phyloP scores from a whole-genome alignment of 2,797 vertebrate genomes.

The Linurgus olivaceus region DNA sequence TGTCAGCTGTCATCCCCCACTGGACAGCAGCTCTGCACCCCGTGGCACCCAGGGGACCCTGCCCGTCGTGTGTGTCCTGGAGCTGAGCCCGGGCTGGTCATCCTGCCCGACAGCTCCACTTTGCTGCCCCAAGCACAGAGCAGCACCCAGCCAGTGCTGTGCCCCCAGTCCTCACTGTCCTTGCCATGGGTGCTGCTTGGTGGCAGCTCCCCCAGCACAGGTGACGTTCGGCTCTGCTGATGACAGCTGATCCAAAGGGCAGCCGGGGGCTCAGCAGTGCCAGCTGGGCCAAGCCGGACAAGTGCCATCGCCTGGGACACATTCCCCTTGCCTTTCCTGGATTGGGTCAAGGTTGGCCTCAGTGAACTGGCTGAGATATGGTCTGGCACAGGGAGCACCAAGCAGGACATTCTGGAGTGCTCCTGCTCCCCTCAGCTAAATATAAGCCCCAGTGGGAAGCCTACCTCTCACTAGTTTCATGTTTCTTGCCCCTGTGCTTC shows the following conservation, averaged over 20 bases:
- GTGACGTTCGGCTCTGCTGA: accelerated
- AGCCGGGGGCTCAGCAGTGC: background rate
- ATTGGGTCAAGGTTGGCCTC: background rate
- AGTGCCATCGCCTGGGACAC: accelerated
- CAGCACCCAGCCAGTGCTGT: background rate
- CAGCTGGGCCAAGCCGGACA: background rate
- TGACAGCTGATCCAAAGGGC: background rate
- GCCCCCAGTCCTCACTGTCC: background rate
- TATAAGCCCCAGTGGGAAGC: constrained; percentile 50
- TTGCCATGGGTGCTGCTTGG: accelerated
- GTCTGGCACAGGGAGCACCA: background rate
- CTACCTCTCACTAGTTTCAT: constrained; percentile 25
- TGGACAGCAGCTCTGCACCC: background rate
- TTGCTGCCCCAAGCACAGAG: accelerated
- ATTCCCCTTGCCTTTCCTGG: background rate
- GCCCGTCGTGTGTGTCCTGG: accelerated
- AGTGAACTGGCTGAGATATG: background rate
- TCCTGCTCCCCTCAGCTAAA: constrained; percentile 49
- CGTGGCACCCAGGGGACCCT: background rate
- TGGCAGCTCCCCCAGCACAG: accelerated
- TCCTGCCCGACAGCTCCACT: accelerated
- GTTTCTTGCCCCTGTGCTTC: constrained; percentile 48
- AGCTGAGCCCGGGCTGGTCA: background rate
- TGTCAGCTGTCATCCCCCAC: background rate
- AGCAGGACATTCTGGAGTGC: background rate